Conservation (phyloP, 1,140 invertebrate species). For the Saxidomus purpurata region DNA sequence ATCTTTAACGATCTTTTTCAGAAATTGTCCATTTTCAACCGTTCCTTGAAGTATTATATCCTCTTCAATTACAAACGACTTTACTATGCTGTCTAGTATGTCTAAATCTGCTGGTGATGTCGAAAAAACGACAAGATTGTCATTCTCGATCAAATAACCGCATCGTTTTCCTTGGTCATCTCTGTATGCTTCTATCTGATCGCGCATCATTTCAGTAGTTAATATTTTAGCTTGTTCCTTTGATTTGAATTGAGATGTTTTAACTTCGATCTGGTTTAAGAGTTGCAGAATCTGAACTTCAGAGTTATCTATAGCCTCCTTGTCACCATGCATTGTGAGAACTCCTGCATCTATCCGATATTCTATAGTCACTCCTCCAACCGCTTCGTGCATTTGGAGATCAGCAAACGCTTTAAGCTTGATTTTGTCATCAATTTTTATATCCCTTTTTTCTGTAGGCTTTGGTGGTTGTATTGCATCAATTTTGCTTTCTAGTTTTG, state of each 20-base stretch:
- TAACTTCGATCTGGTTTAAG: neutral
- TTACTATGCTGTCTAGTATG: neutral
- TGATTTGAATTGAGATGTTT: neutral
- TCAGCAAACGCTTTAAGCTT: neutral
- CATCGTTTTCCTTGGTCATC: constrained; percentile 3
- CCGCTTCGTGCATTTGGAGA: neutral
- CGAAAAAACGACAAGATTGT: neutral
- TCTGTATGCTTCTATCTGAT: constrained; percentile 11
- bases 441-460: neutral
- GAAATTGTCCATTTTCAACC: neutral
- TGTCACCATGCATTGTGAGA: neutral
- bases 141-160: neutral
- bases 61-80: neutral
- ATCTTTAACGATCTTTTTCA: neutral
- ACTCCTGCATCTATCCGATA: neutral
- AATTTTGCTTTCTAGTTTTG: neutral
- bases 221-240: neutral
- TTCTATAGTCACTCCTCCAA: neutral
- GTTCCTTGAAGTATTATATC: constrained; percentile 11
- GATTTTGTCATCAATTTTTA: neutral
- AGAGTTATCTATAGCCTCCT: neutral
- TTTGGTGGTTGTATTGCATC: constrained; percentile 10
- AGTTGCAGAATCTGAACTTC: neutral
- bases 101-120: neutral
- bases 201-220: neutral